Evolutionary conservation across 2,797 vertebrate species (phyloP).

Genomic region (Hyperoplus lanceolatus): DNA sequence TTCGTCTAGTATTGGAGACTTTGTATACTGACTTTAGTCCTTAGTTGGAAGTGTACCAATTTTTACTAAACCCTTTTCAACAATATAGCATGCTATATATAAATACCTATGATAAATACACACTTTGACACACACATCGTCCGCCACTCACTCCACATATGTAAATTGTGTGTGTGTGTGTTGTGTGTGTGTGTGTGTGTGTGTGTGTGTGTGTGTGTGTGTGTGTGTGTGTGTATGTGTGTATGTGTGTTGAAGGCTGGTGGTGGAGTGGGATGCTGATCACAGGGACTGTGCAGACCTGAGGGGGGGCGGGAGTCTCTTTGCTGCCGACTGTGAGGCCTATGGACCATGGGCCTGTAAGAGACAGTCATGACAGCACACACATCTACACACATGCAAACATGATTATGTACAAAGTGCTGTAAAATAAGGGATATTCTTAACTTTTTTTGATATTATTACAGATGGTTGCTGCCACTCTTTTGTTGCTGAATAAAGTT

Average conservation of each 20-base stretch:
- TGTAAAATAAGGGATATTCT: not conserved
- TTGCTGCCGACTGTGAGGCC: slow-evolving; percentile 44
- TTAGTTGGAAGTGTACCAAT: too few relatives aligned
- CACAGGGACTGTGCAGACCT: slow-evolving; percentile 76
- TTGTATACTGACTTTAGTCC: too few relatives aligned
- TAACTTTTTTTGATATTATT: not conserved
- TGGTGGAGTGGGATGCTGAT: slow-evolving; percentile 60
- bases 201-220: slow-evolving; percentile 6
- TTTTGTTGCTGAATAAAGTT: not conserved
- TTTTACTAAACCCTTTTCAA: not conserved
- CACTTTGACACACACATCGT: not conserved
- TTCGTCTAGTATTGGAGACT: too few relatives aligned
- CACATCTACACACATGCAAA: not conserved
- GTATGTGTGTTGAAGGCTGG: slow-evolving; percentile 45
- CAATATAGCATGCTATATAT: not conserved
- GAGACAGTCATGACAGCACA: slow-evolving; percentile 36
- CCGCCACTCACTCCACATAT: not conserved
- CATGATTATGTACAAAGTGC: not conserved
- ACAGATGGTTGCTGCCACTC: not conserved
- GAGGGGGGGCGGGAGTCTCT: slow-evolving; percentile 66
- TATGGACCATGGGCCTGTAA: slow-evolving; percentile 63
- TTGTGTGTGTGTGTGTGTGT: slow-evolving; percentile 13
- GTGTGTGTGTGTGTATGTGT: not conserved
- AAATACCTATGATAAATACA: not conserved
- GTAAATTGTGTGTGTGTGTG: not conserved